Base-by-base conservation (phyloP, 2,888 invertebrate genomes). In the Leucoptera coffeella region DNA sequence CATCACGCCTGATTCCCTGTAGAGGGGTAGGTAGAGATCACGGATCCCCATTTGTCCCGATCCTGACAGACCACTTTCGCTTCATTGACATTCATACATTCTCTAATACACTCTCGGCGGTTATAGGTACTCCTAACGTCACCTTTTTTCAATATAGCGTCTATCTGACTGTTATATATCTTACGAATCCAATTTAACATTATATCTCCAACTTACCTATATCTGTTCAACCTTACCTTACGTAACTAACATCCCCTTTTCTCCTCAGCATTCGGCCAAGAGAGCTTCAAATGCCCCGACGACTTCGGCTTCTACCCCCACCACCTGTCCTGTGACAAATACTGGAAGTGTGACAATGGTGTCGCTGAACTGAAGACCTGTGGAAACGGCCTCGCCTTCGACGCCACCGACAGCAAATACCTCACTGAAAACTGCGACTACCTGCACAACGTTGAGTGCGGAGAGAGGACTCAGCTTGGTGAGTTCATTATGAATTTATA, bases 301-400 rank as follows among this genome's bases (percentile, higher is more conserved):
- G 91, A 91, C 56, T 91, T 88, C 53, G 93, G 92, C 15, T 93
- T 92, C 75, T 93, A 91, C 69, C 90, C 92, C 30, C 92, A 93
- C 62, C 82, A 83, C 50, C 52, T 74, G 32, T 89, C 89, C 26
- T 93, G 93, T 58, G 93, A 93, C 74, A 92, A 92, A 62, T 93
- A 93, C 69, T 93, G 89, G 88, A 90, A 92, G 62, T 93, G 93
- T 51, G 91, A 92, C 60, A 89, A 89, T 45, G 87, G 86, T 38
- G 82, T 64, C 7, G 83, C 91, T 31, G 91, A 91, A 46, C 71
- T 92, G 39, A 92, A 92, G 64, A 90, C 91, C 23, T 93, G 93
- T 71, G 93, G 93, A 30, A 93, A 93, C 54, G 93, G 93, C 31
- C 77, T 93, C 34, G 92, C 91, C 29, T 93, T 93, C 59, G 93